Percentiles rank a stretch among this genome's conserved stretches.
Conservation (phyloP, 2,888 invertebrate species). For the Doris montereyensis region DNA sequence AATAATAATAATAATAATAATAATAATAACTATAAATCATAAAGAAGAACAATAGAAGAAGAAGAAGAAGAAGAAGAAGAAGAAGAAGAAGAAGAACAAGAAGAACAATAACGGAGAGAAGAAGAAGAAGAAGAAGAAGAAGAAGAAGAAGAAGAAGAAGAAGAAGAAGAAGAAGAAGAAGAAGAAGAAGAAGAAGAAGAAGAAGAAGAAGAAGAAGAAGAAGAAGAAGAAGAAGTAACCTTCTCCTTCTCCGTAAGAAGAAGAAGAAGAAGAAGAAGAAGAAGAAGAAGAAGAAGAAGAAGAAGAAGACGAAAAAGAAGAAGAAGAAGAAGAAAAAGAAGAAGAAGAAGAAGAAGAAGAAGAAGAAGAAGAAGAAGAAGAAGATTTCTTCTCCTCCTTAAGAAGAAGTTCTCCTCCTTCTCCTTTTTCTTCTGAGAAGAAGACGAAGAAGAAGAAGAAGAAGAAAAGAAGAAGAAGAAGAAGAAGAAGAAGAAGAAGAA, state of each 20-base stretch:
- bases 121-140: background rate
- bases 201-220: background rate
- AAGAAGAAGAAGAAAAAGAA: background rate
- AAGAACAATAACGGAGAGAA: background rate
- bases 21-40: background rate
- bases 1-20: background rate
- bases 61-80: background rate
- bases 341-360: background rate
- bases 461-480: background rate
- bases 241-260: background rate
- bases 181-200: background rate
- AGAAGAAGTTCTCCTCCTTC: background rate
- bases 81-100: too few relatives aligned
- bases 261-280: too few relatives aligned
- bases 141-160: slow-evolving; percentile 1
- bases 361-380: background rate
- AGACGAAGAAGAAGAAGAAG: too few relatives aligned
- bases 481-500: background rate
- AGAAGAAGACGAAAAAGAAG: too few relatives aligned
- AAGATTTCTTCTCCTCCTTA: too few relatives aligned
- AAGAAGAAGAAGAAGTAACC: background rate
- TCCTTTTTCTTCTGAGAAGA: too few relatives aligned
- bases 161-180: background rate
- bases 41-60: too few relatives aligned
- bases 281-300: too few relatives aligned